phyloP scores from a whole-genome alignment of 2,113 vertebrate genomes.

The Tachysurus fulvidraco region DNA sequence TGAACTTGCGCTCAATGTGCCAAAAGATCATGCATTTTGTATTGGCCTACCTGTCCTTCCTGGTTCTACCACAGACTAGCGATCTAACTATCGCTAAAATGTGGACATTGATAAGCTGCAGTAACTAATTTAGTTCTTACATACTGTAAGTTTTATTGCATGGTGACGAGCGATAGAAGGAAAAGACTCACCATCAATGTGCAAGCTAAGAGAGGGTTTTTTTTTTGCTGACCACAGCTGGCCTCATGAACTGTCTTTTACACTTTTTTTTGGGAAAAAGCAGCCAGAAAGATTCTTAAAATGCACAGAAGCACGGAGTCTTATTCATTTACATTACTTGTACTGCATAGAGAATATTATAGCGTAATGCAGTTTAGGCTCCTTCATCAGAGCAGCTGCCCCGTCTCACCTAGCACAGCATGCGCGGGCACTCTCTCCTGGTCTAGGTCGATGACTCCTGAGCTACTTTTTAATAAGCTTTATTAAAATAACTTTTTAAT shows the following conservation, averaged over 20 bases:
- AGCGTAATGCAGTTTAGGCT: not conserved
- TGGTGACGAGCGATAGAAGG: not conserved
- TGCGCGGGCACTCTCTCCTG: conserved; percentile 37
- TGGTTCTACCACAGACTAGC: not conserved
- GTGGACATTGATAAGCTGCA: not conserved
- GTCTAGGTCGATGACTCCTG: conserved; percentile 23
- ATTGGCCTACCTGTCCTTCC: not conserved
- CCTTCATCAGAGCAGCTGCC: conserved; percentile 29
- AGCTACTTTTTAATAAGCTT: conserved; percentile 52
- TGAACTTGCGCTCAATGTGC: not conserved
- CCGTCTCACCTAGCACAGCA: conserved; percentile 30
- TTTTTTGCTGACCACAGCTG: not conserved
- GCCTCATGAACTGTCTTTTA: not conserved
- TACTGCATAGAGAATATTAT: not conserved
- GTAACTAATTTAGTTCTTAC: not conserved
- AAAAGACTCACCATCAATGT: not conserved
- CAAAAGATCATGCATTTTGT: not conserved
- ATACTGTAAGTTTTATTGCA: not conserved
- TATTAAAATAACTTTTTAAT: conserved; percentile 43
- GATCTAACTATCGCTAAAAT: not conserved
- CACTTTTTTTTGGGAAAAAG: not conserved
- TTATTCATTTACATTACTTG: not conserved
- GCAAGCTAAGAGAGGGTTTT: not conserved
- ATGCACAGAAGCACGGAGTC: not conserved
- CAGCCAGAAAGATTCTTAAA: not conserved